Evolutionary conservation across 1,140 invertebrate species (phyloP), one percentile per base, ranked within the genome.

Genomic region (Nomia melanderi): DNA sequence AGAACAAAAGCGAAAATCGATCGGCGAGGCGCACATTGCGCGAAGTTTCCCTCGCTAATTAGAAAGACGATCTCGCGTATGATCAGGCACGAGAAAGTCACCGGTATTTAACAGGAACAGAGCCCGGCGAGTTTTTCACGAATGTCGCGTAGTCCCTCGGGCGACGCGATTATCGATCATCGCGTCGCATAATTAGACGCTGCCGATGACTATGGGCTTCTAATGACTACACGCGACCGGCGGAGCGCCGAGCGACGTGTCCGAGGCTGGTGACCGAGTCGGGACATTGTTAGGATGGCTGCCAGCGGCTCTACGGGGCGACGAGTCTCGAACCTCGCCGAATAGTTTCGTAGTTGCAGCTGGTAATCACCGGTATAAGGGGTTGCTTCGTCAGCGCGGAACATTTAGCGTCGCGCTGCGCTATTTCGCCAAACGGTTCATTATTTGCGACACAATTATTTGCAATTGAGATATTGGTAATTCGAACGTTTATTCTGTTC

Each of bases 311-410:
- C 53, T 53, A 41, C n/a, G 3, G 39, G 79, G 79, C 74, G 75
- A 83, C 81, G 70, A 78, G 79, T 70, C 70, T 75, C 59, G 70
- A 66, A 70, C 69, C 82, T 71, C 71, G 60, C 65, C 60, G 65
- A 79, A 83, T 83, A 83, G 82, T 83, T 83, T 56, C 73, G 64
- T 72, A 83, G 63, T 81, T n/a, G n/a, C n/a, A n/a, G n/a, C n/a
- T 78, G 47, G 56, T 53, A 72, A 76, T 69, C 54, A 67, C n/a
- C 65, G 39, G 27, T 17, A 12, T 54, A 39, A 47, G 57, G 20
- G 14, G 17, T 11, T 23, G 20, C n/a, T 33, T 47, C n/a, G 64
- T 59, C 50, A 36, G 8, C 41, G 9, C 50, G 20, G 25, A 25
- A n/a, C n/a, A 66, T 66, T 74, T 74, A 74, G 65, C 1, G 25